Evolutionary conservation across 2,113 vertebrate genomes (phyloP).

Genomic region (Entelurus aequoreus): DNA sequence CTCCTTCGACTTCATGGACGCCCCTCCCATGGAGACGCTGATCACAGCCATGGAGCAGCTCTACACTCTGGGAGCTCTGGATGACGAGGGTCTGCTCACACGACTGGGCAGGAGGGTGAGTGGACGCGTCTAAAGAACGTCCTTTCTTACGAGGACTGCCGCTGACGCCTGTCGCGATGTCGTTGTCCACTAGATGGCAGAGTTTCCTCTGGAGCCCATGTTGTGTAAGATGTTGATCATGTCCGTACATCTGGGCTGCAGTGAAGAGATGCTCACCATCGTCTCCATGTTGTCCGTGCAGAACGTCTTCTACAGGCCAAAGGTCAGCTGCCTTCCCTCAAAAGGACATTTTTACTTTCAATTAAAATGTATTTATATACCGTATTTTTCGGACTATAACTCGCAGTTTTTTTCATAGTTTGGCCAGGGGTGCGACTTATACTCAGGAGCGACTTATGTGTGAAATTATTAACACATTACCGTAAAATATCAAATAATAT

Average conservation of each 20-base stretch:
- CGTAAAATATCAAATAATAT: too few species aligned
- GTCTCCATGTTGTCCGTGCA: constrained; percentile 89
- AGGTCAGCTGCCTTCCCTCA: constrained; percentile 62
- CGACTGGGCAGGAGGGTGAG: constrained; percentile 89
- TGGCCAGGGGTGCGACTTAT: too few species aligned
- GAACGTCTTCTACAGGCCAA: constrained; percentile 96
- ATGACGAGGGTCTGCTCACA: constrained; percentile 93
- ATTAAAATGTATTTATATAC: too few species aligned
- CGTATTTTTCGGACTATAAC: too few species aligned
- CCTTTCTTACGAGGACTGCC: background rate
- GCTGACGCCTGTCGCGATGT: fast-evolving
- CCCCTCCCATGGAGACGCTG: constrained; percentile 97
- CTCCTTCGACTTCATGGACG: constrained; percentile 98
- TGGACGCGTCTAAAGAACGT: too few species aligned
- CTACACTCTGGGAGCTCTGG: constrained; percentile 92
- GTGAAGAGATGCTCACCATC: constrained; percentile 96
- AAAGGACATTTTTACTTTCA: background rate
- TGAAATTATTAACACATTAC: too few species aligned
- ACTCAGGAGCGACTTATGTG: too few species aligned
- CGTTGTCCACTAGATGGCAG: constrained; percentile 81
- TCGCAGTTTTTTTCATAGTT: too few species aligned
- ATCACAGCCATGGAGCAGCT: constrained; percentile 99
- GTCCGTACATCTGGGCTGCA: constrained; percentile 87
- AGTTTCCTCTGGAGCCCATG: constrained; percentile 98
- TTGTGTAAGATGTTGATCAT: constrained; percentile 99